Conservation (phyloP, 2,113 vertebrate species). For the Larimichthys crocea region DNA sequence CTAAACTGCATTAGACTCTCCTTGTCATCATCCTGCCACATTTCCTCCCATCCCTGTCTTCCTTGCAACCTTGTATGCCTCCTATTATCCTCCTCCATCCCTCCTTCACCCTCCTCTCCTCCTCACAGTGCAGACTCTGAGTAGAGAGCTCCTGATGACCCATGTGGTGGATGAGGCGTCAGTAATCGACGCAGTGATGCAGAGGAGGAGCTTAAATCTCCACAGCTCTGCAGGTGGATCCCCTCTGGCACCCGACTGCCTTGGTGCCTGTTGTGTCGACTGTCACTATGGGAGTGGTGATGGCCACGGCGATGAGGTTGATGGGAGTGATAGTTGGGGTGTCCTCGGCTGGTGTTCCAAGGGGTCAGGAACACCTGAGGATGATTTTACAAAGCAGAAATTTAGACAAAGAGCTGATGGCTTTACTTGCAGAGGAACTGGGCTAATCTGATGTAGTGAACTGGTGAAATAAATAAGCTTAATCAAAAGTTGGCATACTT, state of each 20-base stretch:
- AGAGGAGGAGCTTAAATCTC: constrained; percentile 91
- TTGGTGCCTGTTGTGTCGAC: constrained; percentile 76
- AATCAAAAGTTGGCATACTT: constrained; percentile 69
- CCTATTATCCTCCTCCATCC: constrained; percentile 8
- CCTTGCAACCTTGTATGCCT: background rate
- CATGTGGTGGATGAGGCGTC: constrained; percentile 86
- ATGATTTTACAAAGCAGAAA: background rate
- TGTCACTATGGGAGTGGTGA: constrained; percentile 86
- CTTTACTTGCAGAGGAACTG: background rate
- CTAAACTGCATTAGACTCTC: background rate
- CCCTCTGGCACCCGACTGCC: constrained; percentile 81
- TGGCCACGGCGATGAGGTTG: constrained; percentile 78
- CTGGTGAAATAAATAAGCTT: background rate
- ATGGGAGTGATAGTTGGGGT: constrained; percentile 68
- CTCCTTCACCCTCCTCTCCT: constrained; percentile 15
- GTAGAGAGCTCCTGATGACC: constrained; percentile 87
- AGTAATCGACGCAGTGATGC: constrained; percentile 84
- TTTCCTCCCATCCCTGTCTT: background rate
- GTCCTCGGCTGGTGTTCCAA: constrained; percentile 77
- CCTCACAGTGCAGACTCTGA: constrained; percentile 88
- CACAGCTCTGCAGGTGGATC: constrained; percentile 94
- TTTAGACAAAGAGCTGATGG: background rate
- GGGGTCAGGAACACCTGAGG: constrained; percentile 85
- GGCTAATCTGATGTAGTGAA: background rate
- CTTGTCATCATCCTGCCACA: background rate